Evolutionary conservation across 2,888 invertebrate species (phyloP).

Genomic region (Glaucopsyche alexis): DNA sequence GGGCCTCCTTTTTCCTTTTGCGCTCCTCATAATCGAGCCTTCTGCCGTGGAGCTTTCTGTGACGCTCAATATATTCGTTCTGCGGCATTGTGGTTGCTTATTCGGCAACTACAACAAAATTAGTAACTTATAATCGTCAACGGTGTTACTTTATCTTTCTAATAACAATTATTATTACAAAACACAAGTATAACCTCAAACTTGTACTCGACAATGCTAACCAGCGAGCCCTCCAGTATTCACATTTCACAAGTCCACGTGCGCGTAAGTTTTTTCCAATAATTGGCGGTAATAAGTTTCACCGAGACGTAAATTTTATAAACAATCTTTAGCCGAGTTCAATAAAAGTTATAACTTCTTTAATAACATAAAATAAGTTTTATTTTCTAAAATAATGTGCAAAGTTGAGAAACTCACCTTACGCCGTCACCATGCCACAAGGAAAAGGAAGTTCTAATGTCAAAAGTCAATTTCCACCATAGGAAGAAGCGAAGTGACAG

Average conservation of each 20-base stretch:
- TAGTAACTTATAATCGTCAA: constrained; percentile 53
- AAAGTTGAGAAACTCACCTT: constrained; percentile 64
- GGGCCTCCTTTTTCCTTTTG: constrained; percentile 96
- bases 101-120: constrained; percentile 79
- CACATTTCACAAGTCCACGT: constrained; percentile 36
- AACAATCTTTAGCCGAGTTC: background rate
- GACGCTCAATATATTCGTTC: constrained; percentile 99
- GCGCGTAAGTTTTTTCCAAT: constrained; percentile 26
- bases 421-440: constrained; percentile 77
- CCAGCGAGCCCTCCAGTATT: constrained; percentile 3
- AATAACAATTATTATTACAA: background rate
- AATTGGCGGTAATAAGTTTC: background rate
- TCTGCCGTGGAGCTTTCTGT: constrained; percentile 96
- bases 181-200: constrained; percentile 33
- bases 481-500: background rate
- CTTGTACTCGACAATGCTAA: constrained; percentile 9
- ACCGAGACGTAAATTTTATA: background rate
- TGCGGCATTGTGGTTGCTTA: constrained; percentile 92
- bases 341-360: constrained; percentile 1
- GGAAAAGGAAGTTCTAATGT: constrained; percentile 63
- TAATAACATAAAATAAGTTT: background rate
- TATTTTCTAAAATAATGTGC: constrained; percentile 40
- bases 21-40: constrained; percentile 98
- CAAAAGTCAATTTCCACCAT: constrained; percentile 41
- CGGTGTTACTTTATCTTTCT: constrained; percentile 33